Percentiles rank a stretch among this genome's conserved stretches.
Conservation (phyloP, 2,888 invertebrate species). For the Mesorhabditis sp. region DNA sequence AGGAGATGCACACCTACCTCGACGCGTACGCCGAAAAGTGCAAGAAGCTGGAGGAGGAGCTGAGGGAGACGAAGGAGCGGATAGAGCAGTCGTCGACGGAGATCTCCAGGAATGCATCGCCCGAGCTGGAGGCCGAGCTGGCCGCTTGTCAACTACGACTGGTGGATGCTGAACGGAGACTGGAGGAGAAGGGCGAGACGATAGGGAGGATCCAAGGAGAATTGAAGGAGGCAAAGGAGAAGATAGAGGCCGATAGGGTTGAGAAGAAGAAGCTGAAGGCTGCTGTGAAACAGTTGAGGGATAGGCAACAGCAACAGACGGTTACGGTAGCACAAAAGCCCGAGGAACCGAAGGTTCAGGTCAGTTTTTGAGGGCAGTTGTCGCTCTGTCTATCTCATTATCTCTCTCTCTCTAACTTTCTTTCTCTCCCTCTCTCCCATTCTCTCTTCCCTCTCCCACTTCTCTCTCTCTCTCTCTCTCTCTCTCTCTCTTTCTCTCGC, state of each 20-base stretch:
- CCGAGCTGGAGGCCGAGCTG: background rate
- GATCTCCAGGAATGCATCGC: background rate
- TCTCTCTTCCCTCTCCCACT: no score
- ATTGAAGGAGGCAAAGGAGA: slow-evolving; percentile 11
- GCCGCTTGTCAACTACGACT: background rate
- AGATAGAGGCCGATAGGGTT: slow-evolving; percentile 8
- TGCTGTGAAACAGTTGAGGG: slow-evolving; percentile 11
- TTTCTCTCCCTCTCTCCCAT: no score
- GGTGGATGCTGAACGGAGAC: slow-evolving; percentile 2
- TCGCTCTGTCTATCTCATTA: no score
- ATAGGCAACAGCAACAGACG: slow-evolving; percentile 8
- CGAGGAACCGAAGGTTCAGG: no score
- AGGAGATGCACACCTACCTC: slow-evolving; percentile 25
- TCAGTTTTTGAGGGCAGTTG: no score
- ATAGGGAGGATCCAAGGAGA: slow-evolving; percentile 17
- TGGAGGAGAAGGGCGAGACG: slow-evolving; percentile 24
- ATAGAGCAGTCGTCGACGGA: background rate
- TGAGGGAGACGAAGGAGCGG: background rate
- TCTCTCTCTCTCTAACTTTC: no score
- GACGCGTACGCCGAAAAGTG: slow-evolving; percentile 28
- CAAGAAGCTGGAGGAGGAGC: slow-evolving; percentile 13
- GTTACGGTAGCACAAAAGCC: no score
- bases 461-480: no score
- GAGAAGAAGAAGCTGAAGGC: slow-evolving; percentile 18
- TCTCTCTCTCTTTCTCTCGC: no score